These are phyloP conservation scores for Brachionus sp. DNA, from an alignment of 1,140 invertebrate genomes.

Conservation along the genomic window DNA sequence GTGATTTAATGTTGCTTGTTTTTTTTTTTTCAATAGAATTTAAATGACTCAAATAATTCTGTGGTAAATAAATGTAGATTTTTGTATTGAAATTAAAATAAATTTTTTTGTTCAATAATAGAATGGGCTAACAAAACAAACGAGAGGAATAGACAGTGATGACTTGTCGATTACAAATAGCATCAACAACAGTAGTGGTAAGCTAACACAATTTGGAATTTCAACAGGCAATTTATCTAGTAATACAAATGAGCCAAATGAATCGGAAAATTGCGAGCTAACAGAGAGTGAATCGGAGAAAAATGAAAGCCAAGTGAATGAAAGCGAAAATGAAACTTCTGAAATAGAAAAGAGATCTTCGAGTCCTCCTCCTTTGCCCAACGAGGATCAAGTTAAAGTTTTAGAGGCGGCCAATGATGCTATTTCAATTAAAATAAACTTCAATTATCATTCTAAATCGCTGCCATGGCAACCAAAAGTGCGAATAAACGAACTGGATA, in stretches of 20 bases:
- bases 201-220: background rate
- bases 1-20: background rate
- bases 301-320: background rate
- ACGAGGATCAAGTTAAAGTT: conserved; percentile 48
- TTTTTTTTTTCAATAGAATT: background rate
- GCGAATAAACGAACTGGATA: conserved; percentile 65
- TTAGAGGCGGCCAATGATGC: conserved; percentile 1
- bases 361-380: conserved; percentile 49
- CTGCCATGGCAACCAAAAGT: conserved; percentile 95
- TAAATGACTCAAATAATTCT: background rate
- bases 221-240: background rate
- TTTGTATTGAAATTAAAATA: background rate
- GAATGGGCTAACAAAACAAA: conserved; percentile 42
- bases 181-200: conserved; percentile 12
- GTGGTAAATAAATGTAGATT: background rate
- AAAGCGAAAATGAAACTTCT: background rate
- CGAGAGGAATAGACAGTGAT: conserved; percentile 38
- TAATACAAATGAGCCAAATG: background rate
- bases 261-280: background rate
- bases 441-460: conserved; percentile 54
- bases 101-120: background rate
- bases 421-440: background rate
- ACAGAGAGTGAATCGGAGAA: background rate
- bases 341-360: conserved; percentile 47
- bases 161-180: background rate